These are phyloP conservation scores for Panagrolaimus sp. DNA, from an alignment of 1,140 invertebrate species.

Conservation along the genomic window DNA sequence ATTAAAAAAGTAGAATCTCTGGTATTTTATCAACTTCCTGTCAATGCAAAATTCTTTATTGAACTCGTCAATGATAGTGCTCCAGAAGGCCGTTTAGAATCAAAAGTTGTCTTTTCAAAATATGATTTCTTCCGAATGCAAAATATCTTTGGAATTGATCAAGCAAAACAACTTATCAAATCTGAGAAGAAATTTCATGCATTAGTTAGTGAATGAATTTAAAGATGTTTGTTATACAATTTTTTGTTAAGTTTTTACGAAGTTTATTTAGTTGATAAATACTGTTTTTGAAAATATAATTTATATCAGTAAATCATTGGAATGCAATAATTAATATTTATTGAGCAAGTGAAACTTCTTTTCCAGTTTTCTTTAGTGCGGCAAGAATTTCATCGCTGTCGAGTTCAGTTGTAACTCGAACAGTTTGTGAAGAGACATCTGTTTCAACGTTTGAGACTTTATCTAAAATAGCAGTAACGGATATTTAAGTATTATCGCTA, in stretches of 20 bases:
- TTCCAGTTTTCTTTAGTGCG: constrained; percentile 40
- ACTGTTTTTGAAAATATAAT: neutral
- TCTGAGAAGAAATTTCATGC: constrained; percentile 29
- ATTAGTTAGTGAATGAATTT: constrained; percentile 24
- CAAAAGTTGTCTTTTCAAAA: constrained; percentile 32
- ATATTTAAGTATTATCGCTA: neutral
- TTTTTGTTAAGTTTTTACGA: constrained; percentile 31
- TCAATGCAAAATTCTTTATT: constrained; percentile 80
- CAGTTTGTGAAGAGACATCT: constrained; percentile 29
- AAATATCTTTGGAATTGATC: constrained; percentile 39
- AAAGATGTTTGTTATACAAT: constrained; percentile 18
- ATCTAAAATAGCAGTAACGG: constrained; percentile 37
- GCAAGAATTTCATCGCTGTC: constrained; percentile 35
- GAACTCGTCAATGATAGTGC: constrained; percentile 69
- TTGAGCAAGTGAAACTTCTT: constrained; percentile 28
- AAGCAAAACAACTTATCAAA: constrained; percentile 22
- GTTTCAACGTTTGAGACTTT: constrained; percentile 40
- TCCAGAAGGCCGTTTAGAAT: constrained; percentile 20
- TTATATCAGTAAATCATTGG: constrained; percentile 17
- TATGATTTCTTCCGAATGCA: constrained; percentile 40
- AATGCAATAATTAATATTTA: constrained; percentile 15
- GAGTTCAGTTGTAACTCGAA: constrained; percentile 35
- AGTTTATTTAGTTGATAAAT: neutral
- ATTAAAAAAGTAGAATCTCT: constrained; percentile 66
- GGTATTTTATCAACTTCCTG: constrained; percentile 85